Conservation (phyloP, 2,113 vertebrate genomes). For the Pterocles orientalis region DNA sequence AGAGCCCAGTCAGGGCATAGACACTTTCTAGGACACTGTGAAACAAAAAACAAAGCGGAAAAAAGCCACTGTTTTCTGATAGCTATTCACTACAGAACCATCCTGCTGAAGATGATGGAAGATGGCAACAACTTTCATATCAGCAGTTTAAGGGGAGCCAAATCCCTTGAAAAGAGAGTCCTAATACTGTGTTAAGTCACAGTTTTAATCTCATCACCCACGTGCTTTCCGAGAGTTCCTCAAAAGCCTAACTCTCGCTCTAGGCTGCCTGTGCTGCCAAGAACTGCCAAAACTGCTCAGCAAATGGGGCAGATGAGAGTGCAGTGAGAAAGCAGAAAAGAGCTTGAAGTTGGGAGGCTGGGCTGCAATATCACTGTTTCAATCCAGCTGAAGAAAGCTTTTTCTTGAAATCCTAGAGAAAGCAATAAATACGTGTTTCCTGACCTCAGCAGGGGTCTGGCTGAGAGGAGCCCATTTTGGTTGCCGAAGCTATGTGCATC, state of each 20-base stretch:
- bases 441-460: background rate
- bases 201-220: background rate
- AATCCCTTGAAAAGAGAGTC: background rate
- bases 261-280: background rate
- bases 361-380: background rate
- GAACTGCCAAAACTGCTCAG: background rate
- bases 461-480: slow-evolving; percentile 1
- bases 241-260: background rate
- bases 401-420: background rate
- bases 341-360: background rate
- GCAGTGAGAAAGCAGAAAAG: background rate
- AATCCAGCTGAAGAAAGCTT: background rate
- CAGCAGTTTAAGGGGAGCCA: background rate
- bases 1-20: background rate
- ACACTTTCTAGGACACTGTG: background rate
- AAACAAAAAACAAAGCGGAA: background rate
- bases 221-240: background rate
- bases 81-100: background rate
- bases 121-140: background rate
- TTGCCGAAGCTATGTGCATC: background rate
- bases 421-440: slow-evolving; percentile 14
- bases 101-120: background rate
- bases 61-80: background rate
- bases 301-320: background rate
- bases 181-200: background rate